Conservation (phyloP, 2,797 vertebrate genomes). For the Ficedula albicollis region DNA sequence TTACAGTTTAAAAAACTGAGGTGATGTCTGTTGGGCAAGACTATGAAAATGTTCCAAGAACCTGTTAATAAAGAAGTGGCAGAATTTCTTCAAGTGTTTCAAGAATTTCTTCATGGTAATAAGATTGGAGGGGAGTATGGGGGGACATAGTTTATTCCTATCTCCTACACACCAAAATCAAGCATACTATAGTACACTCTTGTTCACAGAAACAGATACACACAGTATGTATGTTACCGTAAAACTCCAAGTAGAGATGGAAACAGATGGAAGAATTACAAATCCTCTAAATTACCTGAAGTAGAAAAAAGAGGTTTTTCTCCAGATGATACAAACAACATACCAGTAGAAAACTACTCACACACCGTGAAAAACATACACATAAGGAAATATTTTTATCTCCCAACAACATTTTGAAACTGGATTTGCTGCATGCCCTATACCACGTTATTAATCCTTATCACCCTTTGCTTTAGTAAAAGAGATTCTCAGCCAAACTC, state of each 20-base stretch:
- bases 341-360: not conserved
- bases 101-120: too few relatives aligned
- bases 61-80: not conserved
- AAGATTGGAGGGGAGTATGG: not conserved
- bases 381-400: not conserved
- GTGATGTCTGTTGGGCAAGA: not conserved
- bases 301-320: not conserved
- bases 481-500: not conserved
- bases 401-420: not conserved
- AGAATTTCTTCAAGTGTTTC: not conserved
- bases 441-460: not conserved
- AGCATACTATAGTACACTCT: fast-evolving
- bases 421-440: not conserved
- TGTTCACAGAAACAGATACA: not conserved
- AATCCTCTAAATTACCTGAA: not conserved
- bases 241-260: not conserved
- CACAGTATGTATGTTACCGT: not conserved
- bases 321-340: not conserved
- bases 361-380: not conserved
- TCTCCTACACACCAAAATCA: not conserved
- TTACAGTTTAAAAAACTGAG: not conserved
- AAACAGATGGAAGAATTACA: not conserved
- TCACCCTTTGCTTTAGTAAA: not conserved
- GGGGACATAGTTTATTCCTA: not conserved
- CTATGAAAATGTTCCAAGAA: not conserved